Conservation (phyloP, 2,888 invertebrate genomes). For the Hypselothyrea guttata region DNA sequence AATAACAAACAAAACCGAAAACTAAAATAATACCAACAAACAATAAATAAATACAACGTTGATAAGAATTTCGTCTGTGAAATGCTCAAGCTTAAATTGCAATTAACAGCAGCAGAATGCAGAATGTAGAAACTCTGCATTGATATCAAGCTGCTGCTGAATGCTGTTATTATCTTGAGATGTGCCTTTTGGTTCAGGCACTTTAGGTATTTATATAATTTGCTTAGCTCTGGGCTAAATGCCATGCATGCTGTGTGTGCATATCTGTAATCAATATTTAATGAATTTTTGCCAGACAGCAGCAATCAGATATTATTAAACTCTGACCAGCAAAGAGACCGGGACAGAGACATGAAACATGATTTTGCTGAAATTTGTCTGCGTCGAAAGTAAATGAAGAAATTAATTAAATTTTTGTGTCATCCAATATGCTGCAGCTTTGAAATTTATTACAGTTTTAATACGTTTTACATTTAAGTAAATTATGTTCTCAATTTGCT, state of each 20-base stretch:
- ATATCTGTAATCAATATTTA: conserved; percentile 58
- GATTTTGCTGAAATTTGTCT: conserved; percentile 27
- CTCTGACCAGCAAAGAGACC: conserved; percentile 36
- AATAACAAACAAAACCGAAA: conserved; percentile 17
- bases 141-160: conserved; percentile 24
- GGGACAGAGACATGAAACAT: conserved; percentile 12
- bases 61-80: conserved; percentile 18
- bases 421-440: conserved; percentile 10
- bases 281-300: conserved; percentile 45
- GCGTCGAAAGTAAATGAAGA: conserved; percentile 4
- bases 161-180: conserved; percentile 12
- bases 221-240: conserved; percentile 8
- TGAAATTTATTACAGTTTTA: conserved; percentile 9
- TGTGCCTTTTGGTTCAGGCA: conserved; percentile 10
- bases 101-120: conserved; percentile 47
- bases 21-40: conserved; percentile 21
- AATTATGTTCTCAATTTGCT: conserved; percentile 23
- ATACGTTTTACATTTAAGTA: conserved; percentile 29
- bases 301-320: conserved; percentile 41
- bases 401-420: conserved; percentile 43
- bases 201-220: conserved; percentile 41
- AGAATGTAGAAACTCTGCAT: too few relatives aligned
- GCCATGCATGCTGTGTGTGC: neutral
- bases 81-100: conserved; percentile 44
- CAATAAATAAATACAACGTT: conserved; percentile 12